Evolutionary conservation across 2,888 invertebrate species (phyloP), one percentile per base, ranked within the genome.

Genomic region (Chydorus sphaericus): DNA sequence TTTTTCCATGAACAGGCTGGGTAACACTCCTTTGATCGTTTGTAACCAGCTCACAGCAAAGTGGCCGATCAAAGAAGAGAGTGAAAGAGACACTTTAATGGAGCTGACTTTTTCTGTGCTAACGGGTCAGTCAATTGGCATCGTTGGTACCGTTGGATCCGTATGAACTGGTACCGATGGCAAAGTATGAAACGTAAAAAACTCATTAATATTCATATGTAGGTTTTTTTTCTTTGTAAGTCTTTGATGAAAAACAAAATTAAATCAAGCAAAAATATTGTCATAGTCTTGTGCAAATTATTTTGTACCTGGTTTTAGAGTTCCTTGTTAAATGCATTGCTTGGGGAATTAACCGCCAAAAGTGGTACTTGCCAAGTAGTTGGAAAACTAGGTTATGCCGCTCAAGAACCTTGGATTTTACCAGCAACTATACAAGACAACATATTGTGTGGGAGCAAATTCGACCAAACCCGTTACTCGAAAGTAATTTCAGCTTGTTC

Each of bases 391-490:
- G 71, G 73, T 1, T 77, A 63, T 54, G 60, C 61, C 7, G 58
- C 61, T 3, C 86, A 88, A 69, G 83, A 87, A 62, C 81, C 89
- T 0, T 90, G 89, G 88, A 68, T 82, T 2, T 82, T 82, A 62
- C 75, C 78, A 0, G n/a, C 78, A 1, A 85, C 86, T 59, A 82
- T 97, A 0, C 76, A 88, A 11, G 90, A 94, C 65, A 97, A 97
- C 69, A 90, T 97, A 60, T 69, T 92, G 2, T 96, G 97, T 70
- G 94, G 93, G 0, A 78, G 77, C 64, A 74, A 78, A 59, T 74
- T 66, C 61, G 68, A 75, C 51, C 66, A 66, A 58, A 62, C 64
- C 23, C 67, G 65, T 48, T 77, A 75, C 62, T 65, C 70, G 20
- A 55, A 61, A 30, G 61, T 64, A 3, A 60, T 54, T n/a, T 23